Conservation (phyloP, 2,113 vertebrate genomes). For the Melanerpes formicivorus region DNA sequence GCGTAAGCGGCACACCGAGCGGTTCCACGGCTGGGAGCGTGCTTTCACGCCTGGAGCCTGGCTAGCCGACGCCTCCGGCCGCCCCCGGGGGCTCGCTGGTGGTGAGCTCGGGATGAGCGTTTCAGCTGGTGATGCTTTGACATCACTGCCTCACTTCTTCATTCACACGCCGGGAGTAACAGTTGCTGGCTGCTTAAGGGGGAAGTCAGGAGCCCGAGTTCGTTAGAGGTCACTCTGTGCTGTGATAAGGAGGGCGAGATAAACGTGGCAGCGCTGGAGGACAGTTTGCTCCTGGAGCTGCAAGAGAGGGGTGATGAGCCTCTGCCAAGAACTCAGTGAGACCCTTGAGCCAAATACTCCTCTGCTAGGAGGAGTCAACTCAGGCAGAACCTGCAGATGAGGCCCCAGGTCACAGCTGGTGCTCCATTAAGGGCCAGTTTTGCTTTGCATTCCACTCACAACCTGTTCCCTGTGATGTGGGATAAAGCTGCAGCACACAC, state of each 20-base stretch:
- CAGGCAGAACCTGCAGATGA: not conserved
- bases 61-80: not conserved
- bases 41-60: not conserved
- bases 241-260: not conserved
- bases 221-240: not conserved
- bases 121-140: not conserved
- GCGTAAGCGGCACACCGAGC: rapidly evolving
- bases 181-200: rapidly evolving
- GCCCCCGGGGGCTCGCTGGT: rapidly evolving
- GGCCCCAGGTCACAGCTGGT: not conserved
- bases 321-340: not conserved
- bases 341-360: not conserved
- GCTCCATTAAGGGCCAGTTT: not conserved
- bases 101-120: not conserved
- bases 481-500: rapidly evolving
- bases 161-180: rapidly evolving
- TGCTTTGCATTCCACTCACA: not conserved
- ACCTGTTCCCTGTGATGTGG: rapidly evolving
- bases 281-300: not conserved
- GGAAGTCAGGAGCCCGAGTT: not conserved
- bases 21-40: not conserved
- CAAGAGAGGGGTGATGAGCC: not conserved
- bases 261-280: rapidly evolving
- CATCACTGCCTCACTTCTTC: not conserved
- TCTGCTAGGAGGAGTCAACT: not conserved